Percentiles rank a stretch among this genome's conserved stretches.
Evolutionary conservation across 2,113 vertebrate species (phyloP).

Genomic region (Grammatotria lemairii): DNA sequence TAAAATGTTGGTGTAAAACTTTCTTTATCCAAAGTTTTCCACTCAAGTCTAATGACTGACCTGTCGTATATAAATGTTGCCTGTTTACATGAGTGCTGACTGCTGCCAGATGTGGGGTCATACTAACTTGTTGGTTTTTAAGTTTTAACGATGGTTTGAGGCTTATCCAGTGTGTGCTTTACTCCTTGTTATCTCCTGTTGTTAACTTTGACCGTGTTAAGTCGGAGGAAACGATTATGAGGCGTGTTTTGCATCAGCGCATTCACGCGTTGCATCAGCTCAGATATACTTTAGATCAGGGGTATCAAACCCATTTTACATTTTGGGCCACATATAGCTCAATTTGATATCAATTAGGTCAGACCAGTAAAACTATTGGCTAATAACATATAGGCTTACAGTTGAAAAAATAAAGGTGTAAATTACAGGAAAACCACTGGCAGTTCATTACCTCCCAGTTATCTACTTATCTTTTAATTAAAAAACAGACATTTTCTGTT

Average conservation of each 20-base stretch:
- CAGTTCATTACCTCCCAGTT: background rate
- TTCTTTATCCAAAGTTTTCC: background rate
- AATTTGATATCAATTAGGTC: background rate
- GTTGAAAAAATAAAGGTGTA: background rate
- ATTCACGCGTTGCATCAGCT: background rate
- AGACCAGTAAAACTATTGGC: background rate
- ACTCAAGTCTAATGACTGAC: background rate
- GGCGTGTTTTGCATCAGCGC: background rate
- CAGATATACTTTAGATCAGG: background rate
- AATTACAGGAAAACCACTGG: background rate
- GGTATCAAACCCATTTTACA: background rate
- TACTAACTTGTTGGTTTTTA: slow-evolving; percentile 16
- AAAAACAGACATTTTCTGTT: background rate
- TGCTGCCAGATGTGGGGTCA: slow-evolving; percentile 3
- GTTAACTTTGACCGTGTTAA: background rate
- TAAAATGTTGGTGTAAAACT: background rate
- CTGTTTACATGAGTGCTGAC: slow-evolving; percentile 34
- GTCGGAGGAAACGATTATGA: background rate
- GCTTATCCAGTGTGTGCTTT: slow-evolving; percentile 2
- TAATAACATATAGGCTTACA: background rate
- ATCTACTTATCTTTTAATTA: background rate
- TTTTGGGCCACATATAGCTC: background rate
- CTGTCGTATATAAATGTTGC: background rate
- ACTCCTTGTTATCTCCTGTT: background rate
- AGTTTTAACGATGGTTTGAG: background rate